phyloP scores from a whole-genome alignment of 2,797 vertebrate species.

The Malurus leucopterus region DNA sequence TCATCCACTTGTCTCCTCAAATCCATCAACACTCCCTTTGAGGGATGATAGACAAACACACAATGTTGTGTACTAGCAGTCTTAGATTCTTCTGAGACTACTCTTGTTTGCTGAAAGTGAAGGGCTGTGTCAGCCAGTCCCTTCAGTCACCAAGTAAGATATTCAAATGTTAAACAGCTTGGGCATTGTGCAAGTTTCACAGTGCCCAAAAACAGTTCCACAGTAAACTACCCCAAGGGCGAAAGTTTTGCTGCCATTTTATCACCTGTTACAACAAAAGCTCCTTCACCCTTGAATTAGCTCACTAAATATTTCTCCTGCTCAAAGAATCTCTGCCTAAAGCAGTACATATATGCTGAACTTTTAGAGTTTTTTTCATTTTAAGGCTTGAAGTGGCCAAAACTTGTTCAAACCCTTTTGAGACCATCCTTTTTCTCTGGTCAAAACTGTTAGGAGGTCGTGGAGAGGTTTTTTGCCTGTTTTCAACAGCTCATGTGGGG shows the following conservation, averaged over 20 bases:
- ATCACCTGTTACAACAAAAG: not conserved
- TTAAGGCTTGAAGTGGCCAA: not conserved
- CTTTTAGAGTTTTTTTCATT: not conserved
- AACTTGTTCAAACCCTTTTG: not conserved
- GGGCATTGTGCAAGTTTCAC: not conserved
- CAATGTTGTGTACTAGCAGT: not conserved
- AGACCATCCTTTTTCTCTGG: not conserved
- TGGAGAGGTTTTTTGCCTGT: not conserved
- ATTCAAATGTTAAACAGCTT: not conserved
- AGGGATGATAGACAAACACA: not conserved
- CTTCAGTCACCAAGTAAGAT: not conserved
- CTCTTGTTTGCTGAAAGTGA: not conserved
- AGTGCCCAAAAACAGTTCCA: not conserved
- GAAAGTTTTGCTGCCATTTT: not conserved
- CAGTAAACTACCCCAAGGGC: not conserved
- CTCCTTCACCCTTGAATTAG: not conserved
- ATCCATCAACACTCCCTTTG: not conserved
- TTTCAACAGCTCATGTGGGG: not conserved
- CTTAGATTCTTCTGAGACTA: not conserved
- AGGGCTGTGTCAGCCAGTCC: not conserved
- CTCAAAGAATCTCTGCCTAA: not conserved
- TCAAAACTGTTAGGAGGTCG: not conserved
- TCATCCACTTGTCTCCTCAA: not conserved
- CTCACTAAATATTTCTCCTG: not conserved
- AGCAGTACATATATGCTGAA: not conserved